Evolutionary conservation across 1,140 invertebrate genomes (phyloP), one percentile per base, ranked within the genome.

Genomic region (Pantala flavescens): DNA sequence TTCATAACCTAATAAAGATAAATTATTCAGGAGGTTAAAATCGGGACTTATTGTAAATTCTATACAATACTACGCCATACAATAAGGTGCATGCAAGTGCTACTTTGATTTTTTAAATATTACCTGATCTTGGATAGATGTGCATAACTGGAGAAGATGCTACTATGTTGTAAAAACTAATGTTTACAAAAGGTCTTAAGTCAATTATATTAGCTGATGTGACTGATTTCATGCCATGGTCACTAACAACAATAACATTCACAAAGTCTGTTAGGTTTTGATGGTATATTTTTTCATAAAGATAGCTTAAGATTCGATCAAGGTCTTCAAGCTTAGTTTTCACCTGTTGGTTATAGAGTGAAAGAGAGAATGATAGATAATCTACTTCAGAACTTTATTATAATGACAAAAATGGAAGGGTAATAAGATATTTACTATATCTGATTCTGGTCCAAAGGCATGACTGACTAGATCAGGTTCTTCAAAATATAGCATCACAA

Each of bases 191-290:
- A 36, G 86, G 79, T 36, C 85, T 85, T 24, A 91, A 81, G 79
- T 90, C 84, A 75, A 91, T 87, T 75, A 88, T 83, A 76, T 83
- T 80, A 49, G 85, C 80, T 71, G 80, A 77, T 7, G 81, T 84
- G 0, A 89, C 84, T 36, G 82, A 79, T 1, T 85, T 78, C 88
- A 92, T 91, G n/a, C 92, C 91, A 82, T 93, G 91, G 82, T 93
- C 92, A 80, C 90, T 90, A 3, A 91, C 81, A 70, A 93, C 83
- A 75, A 93, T 85, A 0, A 93, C 81, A 80, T 92, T 91, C 0
- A 90, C 83, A 72, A 79, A 80, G 78, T 88, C 82, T 49, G 79
- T 80, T 49, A 91, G 80, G 14, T 82, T 80, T 74, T 84, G 77
- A 0, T 81, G 73, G 42, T 82, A 79, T 28, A 91, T 77, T 77